phyloP scores from a whole-genome alignment of 2,113 vertebrate genomes.

The Ariopsis seemanni region DNA sequence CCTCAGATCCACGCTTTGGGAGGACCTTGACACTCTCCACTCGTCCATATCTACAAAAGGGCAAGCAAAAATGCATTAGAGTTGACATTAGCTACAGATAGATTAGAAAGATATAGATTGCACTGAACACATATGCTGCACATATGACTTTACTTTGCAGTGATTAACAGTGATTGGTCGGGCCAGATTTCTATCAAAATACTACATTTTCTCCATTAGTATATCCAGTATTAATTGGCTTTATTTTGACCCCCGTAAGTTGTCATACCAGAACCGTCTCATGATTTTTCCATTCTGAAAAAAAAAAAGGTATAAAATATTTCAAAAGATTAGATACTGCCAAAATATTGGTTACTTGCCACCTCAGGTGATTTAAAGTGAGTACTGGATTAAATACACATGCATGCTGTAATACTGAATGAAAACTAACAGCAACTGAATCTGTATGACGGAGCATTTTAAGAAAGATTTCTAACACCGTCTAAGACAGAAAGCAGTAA shows the following conservation, averaged over 20 bases:
- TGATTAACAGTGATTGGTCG: neutral
- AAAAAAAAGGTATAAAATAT: neutral
- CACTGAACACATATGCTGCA: neutral
- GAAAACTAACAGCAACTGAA: neutral
- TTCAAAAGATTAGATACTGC: neutral
- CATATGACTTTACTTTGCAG: neutral
- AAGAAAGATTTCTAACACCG: neutral
- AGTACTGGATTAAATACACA: neutral
- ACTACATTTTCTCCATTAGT: neutral
- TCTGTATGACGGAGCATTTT: neutral
- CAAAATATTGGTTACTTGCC: neutral
- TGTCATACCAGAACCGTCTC: neutral
- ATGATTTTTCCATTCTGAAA: neutral
- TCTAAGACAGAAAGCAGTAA: neutral
- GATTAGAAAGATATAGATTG: neutral
- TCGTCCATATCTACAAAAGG: constrained; percentile 88
- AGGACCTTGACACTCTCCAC: constrained; percentile 99
- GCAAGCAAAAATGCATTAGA: constrained; percentile 56
- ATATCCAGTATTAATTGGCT: neutral
- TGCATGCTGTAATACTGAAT: neutral
- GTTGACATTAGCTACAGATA: neutral
- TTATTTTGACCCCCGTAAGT: neutral
- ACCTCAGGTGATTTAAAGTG: neutral
- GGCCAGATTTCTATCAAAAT: neutral
- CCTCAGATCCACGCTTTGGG: constrained; percentile 96